Percentiles rank a stretch among this genome's conserved stretches.
Evolutionary conservation across 2,113 vertebrate species (phyloP).

Genomic region (Procavia capensis): DNA sequence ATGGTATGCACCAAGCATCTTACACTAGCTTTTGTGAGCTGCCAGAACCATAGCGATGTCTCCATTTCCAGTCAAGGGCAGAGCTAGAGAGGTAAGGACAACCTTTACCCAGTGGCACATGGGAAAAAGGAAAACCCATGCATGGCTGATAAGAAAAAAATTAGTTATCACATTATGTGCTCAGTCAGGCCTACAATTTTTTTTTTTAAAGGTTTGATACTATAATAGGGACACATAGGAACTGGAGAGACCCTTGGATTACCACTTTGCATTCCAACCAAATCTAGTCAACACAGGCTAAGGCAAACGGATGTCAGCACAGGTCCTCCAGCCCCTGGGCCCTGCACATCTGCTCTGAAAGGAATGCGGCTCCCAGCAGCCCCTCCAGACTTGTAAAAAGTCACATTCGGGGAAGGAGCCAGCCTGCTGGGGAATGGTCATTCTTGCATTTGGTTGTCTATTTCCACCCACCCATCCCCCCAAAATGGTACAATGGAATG

Average conservation of each 20-base stretch:
- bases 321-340: not conserved
- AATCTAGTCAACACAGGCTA: not conserved
- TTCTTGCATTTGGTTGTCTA: not conserved
- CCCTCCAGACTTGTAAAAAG: not conserved
- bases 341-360: not conserved
- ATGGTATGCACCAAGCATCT: not conserved
- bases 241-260: not conserved
- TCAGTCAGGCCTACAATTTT: not conserved
- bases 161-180: not conserved
- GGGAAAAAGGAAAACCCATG: not conserved
- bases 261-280: not conserved
- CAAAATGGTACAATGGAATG: constrained; percentile 23
- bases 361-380: not conserved
- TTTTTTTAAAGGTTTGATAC: not conserved
- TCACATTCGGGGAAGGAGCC: not conserved
- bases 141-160: not conserved
- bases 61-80: not conserved
- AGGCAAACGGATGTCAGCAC: not conserved
- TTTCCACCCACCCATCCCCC: not conserved
- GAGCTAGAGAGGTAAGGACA: not conserved
- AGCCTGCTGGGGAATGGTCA: not conserved
- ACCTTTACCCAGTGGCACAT: not conserved
- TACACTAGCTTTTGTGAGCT: not conserved
- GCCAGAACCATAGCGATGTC: not conserved
- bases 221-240: not conserved